Evolutionary conservation across 2,113 vertebrate species (phyloP).

Genomic region (Probosciger aterrimus): DNA sequence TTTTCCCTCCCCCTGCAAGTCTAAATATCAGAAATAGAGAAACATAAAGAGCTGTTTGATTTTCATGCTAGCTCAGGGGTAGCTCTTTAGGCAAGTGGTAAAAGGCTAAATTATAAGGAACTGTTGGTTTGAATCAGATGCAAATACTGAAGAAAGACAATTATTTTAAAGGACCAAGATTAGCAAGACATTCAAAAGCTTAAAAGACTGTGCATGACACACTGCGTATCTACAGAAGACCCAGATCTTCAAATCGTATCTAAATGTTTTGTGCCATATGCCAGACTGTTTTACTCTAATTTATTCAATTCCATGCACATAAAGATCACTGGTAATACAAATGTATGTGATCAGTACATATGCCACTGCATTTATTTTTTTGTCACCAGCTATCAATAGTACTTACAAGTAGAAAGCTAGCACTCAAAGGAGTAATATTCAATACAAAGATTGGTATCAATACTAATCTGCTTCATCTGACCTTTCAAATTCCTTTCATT

Average conservation of each 20-base stretch:
- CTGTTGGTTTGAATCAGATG: neutral
- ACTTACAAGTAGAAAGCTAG: neutral
- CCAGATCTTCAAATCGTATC: neutral
- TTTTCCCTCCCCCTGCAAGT: neutral
- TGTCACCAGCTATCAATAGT: neutral
- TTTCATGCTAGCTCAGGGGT: neutral
- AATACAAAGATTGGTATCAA: neutral
- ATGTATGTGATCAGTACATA: neutral
- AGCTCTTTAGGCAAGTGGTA: neutral
- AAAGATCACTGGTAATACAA: neutral
- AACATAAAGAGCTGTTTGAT: neutral
- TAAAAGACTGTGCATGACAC: neutral
- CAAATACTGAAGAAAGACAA: neutral
- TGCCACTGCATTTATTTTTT: neutral
- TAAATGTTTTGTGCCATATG: neutral
- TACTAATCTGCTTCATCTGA: constrained; percentile 12
- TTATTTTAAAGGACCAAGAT: neutral
- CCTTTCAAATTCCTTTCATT: constrained; percentile 74
- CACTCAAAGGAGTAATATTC: neutral
- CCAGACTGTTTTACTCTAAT: neutral
- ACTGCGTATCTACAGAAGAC: neutral
- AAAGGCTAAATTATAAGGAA: neutral
- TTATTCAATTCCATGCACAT: neutral
- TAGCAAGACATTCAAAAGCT: neutral
- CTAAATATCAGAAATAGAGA: neutral